A percentile compares a stretch with the other conserved stretches of the same genome.
phyloP scores from a whole-genome alignment of 2,888 invertebrate species.

The Hecatera dysodea region DNA sequence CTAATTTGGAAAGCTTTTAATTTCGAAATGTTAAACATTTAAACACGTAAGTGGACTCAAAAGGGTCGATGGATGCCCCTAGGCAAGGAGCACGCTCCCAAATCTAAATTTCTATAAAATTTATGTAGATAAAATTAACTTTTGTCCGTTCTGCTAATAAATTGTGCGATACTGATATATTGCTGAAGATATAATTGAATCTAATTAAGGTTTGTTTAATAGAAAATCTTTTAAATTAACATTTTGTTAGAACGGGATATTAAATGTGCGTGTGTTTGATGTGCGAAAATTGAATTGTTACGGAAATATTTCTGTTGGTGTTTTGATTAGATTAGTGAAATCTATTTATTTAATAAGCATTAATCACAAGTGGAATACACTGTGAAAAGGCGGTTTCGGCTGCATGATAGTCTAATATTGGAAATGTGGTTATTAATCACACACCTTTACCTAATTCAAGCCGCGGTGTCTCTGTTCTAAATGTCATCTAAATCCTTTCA shows the following conservation, averaged over 20 bases:
- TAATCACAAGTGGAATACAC: too few species aligned
- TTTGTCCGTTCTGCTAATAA: slow-evolving; percentile 59
- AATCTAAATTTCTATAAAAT: slow-evolving; percentile 34
- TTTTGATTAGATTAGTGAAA: neutral
- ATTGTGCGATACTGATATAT: slow-evolving; percentile 34
- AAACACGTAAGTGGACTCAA: slow-evolving; percentile 1
- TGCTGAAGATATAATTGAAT: slow-evolving; percentile 28
- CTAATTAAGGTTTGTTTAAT: slow-evolving; percentile 30
- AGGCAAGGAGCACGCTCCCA: slow-evolving; percentile 21
- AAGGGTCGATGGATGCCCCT: slow-evolving; percentile 28
- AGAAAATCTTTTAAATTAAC: slow-evolving; percentile 32
- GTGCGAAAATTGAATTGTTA: slow-evolving; percentile 1
- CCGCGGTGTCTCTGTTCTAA: too few species aligned
- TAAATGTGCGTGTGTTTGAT: neutral
- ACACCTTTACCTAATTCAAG: neutral
- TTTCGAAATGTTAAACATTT: slow-evolving; percentile 8
- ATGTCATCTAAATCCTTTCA: too few species aligned
- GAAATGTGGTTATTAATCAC: neutral
- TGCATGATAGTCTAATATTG: too few species aligned
- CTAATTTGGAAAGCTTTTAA: slow-evolving; percentile 22
- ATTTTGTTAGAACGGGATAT: slow-evolving; percentile 12
- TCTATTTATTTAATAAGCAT: neutral
- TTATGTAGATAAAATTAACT: slow-evolving; percentile 49
- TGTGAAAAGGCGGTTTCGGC: too few species aligned
- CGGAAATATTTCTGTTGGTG: neutral